Evolutionary conservation across 2,113 vertebrate species (phyloP).

Genomic region (Condylura cristata): DNA sequence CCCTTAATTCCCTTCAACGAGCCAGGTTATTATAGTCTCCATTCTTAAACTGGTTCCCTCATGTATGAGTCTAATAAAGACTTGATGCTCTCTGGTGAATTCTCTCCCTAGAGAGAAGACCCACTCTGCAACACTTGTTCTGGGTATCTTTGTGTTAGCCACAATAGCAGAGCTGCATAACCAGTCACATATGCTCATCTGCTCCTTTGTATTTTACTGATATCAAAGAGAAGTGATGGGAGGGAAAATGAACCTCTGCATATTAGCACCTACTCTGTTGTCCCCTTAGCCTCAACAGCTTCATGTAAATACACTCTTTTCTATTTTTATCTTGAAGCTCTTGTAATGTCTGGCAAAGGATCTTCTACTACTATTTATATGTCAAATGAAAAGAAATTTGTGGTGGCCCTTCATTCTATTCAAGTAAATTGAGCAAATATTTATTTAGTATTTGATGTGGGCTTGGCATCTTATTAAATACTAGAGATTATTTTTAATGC

Average conservation of each 20-base stretch:
- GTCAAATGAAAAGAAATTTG: slow-evolving; percentile 4
- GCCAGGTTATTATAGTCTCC: too few relatives aligned
- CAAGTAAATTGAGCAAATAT: slow-evolving; percentile 19
- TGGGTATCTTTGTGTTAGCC: background rate
- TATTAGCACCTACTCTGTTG: background rate
- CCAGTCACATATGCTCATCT: background rate
- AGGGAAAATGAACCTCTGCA: background rate
- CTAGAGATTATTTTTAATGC: background rate
- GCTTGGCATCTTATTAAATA: background rate
- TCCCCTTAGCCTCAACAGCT: background rate
- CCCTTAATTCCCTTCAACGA: too few relatives aligned
- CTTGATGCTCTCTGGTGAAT: too few relatives aligned
- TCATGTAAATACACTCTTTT: background rate
- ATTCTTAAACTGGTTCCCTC: too few relatives aligned
- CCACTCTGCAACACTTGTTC: background rate
- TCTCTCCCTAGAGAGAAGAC: too few relatives aligned
- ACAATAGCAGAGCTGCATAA: background rate
- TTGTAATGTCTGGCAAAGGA: background rate
- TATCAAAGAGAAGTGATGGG: background rate
- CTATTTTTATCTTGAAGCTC: background rate
- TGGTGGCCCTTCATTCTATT: background rate
- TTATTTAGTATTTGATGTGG: background rate
- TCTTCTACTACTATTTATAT: background rate
- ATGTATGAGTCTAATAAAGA: too few relatives aligned
- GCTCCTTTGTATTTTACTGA: background rate